A percentile compares a stretch with the other conserved stretches of the same genome.
These are phyloP conservation scores for Palythoa grandis DNA, from an alignment of 92 coral and sea anemone genomes.

Conservation along the genomic window DNA sequence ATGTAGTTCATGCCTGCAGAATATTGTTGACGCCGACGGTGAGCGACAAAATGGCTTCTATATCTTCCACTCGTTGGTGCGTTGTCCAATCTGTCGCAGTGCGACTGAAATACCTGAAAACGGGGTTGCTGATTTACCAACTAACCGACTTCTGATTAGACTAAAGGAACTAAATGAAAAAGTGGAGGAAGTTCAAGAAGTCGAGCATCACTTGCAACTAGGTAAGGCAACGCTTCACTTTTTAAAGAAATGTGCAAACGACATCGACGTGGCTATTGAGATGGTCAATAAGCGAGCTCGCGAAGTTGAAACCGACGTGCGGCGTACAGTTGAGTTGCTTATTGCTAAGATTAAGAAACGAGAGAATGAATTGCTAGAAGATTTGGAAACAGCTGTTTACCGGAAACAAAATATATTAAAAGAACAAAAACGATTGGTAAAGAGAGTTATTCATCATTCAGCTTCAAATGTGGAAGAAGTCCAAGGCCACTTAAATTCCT, in stretches of 20 bases:
- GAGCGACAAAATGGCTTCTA: slow-evolving; percentile 12
- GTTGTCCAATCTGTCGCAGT: slow-evolving; percentile 66
- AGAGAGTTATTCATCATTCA: not conserved
- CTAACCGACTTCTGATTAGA: slow-evolving; percentile 50
- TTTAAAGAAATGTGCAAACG: slow-evolving; percentile 26
- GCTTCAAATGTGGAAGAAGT: slow-evolving; percentile 2
- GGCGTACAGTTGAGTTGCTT: slow-evolving; percentile 49
- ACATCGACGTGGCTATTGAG: slow-evolving; percentile 38
- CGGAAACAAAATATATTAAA: slow-evolving; percentile 6
- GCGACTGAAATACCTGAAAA: slow-evolving; percentile 44
- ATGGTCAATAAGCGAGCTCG: slow-evolving; percentile 37
- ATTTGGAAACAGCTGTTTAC: not conserved
- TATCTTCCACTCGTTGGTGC: slow-evolving; percentile 28
- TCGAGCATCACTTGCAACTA: slow-evolving; percentile 36
- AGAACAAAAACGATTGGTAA: slow-evolving; percentile 1
- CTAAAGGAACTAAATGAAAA: slow-evolving; percentile 40
- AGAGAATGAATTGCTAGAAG: slow-evolving; percentile 51
- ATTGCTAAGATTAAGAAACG: slow-evolving; percentile 50
- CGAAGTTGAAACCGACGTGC: slow-evolving; percentile 54
- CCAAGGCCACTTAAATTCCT: not conserved
- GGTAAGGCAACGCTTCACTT: slow-evolving; percentile 42
- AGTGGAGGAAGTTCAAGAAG: slow-evolving; percentile 46
- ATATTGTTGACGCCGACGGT: slow-evolving; percentile 25
- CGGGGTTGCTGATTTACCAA: slow-evolving; percentile 61
- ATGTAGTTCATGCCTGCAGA: slow-evolving; percentile 46